These are phyloP conservation scores for Athetis lepigone DNA, from an alignment of 2,888 invertebrate genomes.

Conservation along the genomic window DNA sequence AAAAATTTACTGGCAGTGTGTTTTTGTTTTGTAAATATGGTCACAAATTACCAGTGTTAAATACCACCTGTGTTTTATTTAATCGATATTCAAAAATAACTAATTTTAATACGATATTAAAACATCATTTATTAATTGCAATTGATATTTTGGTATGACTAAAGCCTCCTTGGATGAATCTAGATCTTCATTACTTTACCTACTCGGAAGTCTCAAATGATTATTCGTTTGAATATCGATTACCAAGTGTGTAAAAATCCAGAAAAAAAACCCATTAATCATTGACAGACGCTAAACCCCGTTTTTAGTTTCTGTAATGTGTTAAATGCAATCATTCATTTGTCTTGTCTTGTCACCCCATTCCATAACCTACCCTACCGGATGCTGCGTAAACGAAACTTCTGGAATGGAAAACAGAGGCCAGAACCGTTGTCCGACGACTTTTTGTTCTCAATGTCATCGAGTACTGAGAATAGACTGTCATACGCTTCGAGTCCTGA, in stretches of 20 bases:
- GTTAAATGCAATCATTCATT: slow-evolving; percentile 89
- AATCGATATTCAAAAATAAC: slow-evolving; percentile 72
- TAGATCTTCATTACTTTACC: background rate
- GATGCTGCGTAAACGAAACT: slow-evolving; percentile 75
- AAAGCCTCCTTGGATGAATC: background rate
- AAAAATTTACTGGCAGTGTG: slow-evolving; percentile 61
- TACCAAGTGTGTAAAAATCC: slow-evolving; percentile 76
- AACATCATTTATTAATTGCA: background rate
- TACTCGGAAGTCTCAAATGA: background rate
- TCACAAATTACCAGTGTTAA: slow-evolving; percentile 78
- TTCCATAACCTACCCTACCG: slow-evolving; percentile 88
- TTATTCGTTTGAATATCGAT: slow-evolving; percentile 75
- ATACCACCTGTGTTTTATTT: slow-evolving; percentile 74
- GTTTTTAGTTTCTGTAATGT: slow-evolving; percentile 84
- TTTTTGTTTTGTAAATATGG: slow-evolving; percentile 72
- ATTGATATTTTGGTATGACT: background rate
- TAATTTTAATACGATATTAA: slow-evolving; percentile 19
- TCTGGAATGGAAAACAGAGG: slow-evolving; percentile 91
- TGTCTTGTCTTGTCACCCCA: slow-evolving; percentile 90
- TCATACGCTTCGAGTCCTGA: slow-evolving; percentile 99
- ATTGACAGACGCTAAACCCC: slow-evolving; percentile 83
- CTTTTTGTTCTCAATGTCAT: slow-evolving; percentile 99
- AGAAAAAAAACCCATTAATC: slow-evolving; percentile 77
- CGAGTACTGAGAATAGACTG: slow-evolving; percentile 93
- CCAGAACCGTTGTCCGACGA: slow-evolving; percentile 99